Percentiles rank a stretch among this genome's conserved stretches.
phyloP scores from a whole-genome alignment of 1,140 invertebrate species.

The Cyrtorhinus lividipennis region DNA sequence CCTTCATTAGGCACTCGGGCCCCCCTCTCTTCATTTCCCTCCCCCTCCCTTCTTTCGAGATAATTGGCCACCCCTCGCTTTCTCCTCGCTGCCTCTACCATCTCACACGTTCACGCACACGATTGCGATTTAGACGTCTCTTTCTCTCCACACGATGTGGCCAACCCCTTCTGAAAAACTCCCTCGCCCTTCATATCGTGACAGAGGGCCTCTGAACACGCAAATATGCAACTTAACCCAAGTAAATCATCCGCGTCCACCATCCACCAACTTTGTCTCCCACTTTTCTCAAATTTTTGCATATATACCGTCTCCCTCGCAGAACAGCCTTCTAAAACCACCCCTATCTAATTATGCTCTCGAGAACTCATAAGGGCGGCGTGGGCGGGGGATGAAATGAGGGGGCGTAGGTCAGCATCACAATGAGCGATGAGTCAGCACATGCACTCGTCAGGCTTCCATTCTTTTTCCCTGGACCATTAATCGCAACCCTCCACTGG shows the following conservation, averaged over 20 bases:
- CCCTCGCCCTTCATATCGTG: neutral
- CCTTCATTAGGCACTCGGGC: neutral
- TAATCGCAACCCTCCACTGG: no score
- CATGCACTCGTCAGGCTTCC: no score
- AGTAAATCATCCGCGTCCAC: neutral
- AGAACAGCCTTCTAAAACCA: no score
- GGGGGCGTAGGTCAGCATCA: neutral
- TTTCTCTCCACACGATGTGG: neutral
- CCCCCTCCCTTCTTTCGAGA: neutral
- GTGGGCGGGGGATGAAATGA: neutral
- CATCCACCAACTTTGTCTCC: neutral
- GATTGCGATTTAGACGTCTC: neutral
- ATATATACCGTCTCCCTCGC: no score
- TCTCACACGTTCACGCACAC: no score
- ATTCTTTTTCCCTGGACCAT: no score
- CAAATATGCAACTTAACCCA: neutral
- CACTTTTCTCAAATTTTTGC: no score
- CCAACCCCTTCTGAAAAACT: no score
- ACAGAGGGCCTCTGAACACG: neutral
- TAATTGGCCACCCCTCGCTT: neutral
- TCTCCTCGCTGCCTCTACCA: neutral
- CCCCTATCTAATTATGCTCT: neutral
- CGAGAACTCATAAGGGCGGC: neutral
- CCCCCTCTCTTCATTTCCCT: neutral
- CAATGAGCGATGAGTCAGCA: neutral